A percentile compares a stretch with the other conserved stretches of the same genome.
Evolutionary conservation across 2,113 vertebrate species (phyloP).

Genomic region (Suricata suricatta): DNA sequence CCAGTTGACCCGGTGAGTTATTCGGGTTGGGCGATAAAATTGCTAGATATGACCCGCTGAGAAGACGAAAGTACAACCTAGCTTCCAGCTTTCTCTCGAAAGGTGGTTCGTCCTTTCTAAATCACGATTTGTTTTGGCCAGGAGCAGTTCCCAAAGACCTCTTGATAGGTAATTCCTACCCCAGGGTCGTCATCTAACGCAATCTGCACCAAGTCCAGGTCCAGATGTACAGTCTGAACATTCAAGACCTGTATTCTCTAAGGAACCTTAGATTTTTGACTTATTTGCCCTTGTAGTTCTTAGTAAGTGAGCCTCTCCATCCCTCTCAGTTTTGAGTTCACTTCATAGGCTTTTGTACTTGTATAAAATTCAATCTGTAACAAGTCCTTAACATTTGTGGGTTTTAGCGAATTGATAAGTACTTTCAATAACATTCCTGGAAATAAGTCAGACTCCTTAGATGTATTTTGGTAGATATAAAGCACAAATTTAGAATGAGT

Average conservation of each 20-base stretch:
- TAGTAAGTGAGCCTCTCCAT: background rate
- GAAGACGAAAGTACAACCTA: background rate
- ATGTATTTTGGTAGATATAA: background rate
- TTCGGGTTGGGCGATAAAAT: background rate
- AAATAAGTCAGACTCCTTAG: background rate
- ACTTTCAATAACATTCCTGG: background rate
- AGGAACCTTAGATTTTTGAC: background rate
- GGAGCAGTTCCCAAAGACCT: background rate
- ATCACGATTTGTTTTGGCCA: background rate
- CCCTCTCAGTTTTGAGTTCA: background rate
- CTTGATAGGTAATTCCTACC: background rate
- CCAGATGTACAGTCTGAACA: background rate
- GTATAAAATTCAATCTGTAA: background rate
- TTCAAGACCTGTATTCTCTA: background rate
- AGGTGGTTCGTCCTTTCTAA: background rate
- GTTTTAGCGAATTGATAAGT: background rate
- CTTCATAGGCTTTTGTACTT: background rate
- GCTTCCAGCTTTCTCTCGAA: background rate
- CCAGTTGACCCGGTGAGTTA: conserved; percentile 48
- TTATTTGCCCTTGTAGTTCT: background rate
- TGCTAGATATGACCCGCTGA: background rate
- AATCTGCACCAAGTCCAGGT: background rate
- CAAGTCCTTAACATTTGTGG: background rate
- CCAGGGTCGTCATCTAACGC: background rate
- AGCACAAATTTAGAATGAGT: background rate